Conservation (phyloP, 2,113 vertebrate species). For the Hipposideros armiger region DNA sequence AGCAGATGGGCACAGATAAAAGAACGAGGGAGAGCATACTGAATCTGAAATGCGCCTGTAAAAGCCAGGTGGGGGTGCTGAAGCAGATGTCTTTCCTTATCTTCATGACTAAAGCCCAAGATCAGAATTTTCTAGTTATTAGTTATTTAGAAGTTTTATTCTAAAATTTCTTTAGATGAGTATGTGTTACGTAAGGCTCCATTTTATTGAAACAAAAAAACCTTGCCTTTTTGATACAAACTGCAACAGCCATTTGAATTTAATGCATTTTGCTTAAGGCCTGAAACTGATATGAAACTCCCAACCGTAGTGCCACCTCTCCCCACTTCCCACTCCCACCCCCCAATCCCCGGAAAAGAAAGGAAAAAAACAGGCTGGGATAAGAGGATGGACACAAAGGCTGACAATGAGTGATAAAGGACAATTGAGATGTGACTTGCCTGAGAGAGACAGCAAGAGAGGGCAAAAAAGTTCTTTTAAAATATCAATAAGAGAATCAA, state of each 20-base stretch:
- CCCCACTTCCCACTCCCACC: neutral
- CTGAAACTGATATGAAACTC: conserved; percentile 34
- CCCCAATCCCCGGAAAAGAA: neutral
- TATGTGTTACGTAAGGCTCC: neutral
- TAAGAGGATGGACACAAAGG: conserved; percentile 77
- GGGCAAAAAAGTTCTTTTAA: conserved; percentile 79
- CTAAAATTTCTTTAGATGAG: conserved; percentile 55
- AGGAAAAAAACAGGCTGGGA: conserved; percentile 56
- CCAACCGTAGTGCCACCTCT: neutral
- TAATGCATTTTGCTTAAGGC: conserved; percentile 56
- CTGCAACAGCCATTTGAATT: conserved; percentile 44
- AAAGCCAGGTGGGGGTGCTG: conserved; percentile 65
- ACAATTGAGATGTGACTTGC: conserved; percentile 73
- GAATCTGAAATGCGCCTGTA: conserved; percentile 32
- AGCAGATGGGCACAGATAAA: conserved; percentile 80
- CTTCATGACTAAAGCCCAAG: conserved; percentile 45
- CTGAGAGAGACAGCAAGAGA: conserved; percentile 73
- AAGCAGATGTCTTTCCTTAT: conserved; percentile 76
- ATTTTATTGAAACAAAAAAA: conserved; percentile 57
- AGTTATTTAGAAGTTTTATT: conserved; percentile 65
- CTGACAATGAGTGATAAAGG: conserved; percentile 76
- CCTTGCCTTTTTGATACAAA: neutral
- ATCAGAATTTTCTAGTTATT: conserved; percentile 53
- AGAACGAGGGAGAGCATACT: conserved; percentile 61
- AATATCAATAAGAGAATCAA: conserved; percentile 83